Evolutionary conservation across 2,888 invertebrate species (phyloP), one percentile per base, ranked within the genome.

Genomic region (Malachius bipustulatus): DNA sequence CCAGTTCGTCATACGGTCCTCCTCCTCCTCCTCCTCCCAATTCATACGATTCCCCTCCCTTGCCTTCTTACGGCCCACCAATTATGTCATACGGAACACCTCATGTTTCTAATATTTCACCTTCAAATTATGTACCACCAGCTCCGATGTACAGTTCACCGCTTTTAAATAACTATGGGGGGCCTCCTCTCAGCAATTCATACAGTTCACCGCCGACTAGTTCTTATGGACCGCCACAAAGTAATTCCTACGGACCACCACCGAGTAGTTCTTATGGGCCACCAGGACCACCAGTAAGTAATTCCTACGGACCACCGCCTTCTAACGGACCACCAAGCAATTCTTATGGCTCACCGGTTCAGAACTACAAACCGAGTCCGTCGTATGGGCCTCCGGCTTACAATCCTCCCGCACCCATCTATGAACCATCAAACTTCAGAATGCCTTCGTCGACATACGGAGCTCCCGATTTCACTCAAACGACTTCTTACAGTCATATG

Each of bases 1-100:
- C 24, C n/a, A n/a, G n/a, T n/a, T n/a, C n/a, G n/a, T n/a, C n/a
- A n/a, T n/a, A n/a, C n/a, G n/a, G n/a, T n/a, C n/a, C n/a, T n/a
- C n/a, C n/a, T n/a, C n/a, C n/a, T n/a, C n/a, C n/a, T n/a, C n/a
- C 47, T 12, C 48, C 50, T 4, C 39, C 44, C 4, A 31, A 38
- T 6, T 38, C 34, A 11, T 47, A 46, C 13, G 36, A 37, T 3
- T 39, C 33, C 19, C 44, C 46, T 14, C 43, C 44, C 3, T 31
- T 37, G 2, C 12, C 28, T 13, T 42, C 39, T 29, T 39, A 43
- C n/a, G 31, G 44, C 4, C 35, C 46, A 14, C 33, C 32, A n/a
- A 30, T 42, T 15, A 24, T 37, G 28, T 12, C 9, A 12, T 39
- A 44, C 28, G 33, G 40, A 4, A 35, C 39, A 2, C 39, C 39